Conservation (phyloP, 2,888 invertebrate genomes). For the Tinea pellionella region DNA sequence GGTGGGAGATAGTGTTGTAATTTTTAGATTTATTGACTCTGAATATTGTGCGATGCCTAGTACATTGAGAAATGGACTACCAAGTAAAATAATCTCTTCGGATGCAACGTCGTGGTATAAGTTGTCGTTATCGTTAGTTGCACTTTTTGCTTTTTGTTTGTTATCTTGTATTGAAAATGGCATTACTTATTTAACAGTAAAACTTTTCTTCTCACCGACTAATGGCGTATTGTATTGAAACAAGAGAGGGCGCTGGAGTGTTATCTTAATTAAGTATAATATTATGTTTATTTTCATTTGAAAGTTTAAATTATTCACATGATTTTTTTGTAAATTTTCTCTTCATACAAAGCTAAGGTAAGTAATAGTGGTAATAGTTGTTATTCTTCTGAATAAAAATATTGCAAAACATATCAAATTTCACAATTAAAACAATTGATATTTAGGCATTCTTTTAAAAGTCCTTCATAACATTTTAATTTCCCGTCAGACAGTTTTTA, state of each 20-base stretch:
- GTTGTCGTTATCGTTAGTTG: slow-evolving; percentile 1
- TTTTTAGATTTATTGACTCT: no score
- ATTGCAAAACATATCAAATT: background rate
- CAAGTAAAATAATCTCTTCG: no score
- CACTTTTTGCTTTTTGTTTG: slow-evolving; percentile 14
- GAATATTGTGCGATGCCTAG: no score
- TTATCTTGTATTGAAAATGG: background rate
- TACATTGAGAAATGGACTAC: no score
- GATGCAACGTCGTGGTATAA: no score
- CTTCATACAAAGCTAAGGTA: no score
- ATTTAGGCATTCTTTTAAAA: background rate
- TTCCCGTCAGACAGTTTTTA: background rate
- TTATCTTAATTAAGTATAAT: background rate
- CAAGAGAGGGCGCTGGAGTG: background rate
- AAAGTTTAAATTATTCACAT: background rate
- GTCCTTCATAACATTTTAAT: background rate
- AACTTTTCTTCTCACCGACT: background rate
- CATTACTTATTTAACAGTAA: slow-evolving; percentile 6
- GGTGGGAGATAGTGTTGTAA: no score
- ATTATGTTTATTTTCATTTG: background rate
- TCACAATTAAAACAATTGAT: background rate
- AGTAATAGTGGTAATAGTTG: no score
- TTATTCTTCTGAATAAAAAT: no score
- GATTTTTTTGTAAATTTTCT: background rate
- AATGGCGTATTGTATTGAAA: background rate